Evolutionary conservation across 2,113 vertebrate species (phyloP), one percentile per base, ranked within the genome.

Genomic region (Sebastes schlegelii): DNA sequence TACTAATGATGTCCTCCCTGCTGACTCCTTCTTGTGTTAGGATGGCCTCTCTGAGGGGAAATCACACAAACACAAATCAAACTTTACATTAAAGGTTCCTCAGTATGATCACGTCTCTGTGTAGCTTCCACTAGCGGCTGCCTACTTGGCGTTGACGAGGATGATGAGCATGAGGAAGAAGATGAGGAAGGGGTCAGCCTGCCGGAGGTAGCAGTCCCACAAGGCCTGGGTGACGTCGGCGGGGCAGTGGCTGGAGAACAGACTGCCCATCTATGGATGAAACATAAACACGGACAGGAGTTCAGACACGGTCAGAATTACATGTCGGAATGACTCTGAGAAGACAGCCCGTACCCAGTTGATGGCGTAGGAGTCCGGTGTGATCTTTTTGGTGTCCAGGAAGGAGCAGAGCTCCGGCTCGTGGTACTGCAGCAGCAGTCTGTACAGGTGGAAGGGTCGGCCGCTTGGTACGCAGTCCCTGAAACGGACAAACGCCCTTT

Each of bases 131-230:
- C 8, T 0, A 16, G 19, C 26, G 3, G 55, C 17, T 46, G 95
- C 97, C 88, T 95, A 99, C 98, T 99, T 99, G 95, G 98, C 95
- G 90, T 99, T 99, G 92, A 99, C 98, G 83, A 99, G 98, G 91
- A 99, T 99, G 95, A 99, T 96, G 87, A 99, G 96, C 98, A 99
- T 97, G 91, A 99, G 94, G 92, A 99, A 99, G 95, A 99, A 99
- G 94, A 99, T 95, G 91, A 99, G 96, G 93, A 99, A 99, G 73
- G 98, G 97, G 93, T 99, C 98, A 8, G 97, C 97, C 95, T 98
- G 97, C 84, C 98, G 97, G 91, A 99, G 92, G 93, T 99, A 99
- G 88, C 95, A 94, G 94, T 99, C 97, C 98, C 98, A 99, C 93
- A 99, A 94, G 74, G 96, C 93, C 92, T 97, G 97, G 82, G 97